Evolutionary conservation across 2,113 vertebrate genomes (phyloP).

Genomic region (Amphilophus citrinellus): DNA sequence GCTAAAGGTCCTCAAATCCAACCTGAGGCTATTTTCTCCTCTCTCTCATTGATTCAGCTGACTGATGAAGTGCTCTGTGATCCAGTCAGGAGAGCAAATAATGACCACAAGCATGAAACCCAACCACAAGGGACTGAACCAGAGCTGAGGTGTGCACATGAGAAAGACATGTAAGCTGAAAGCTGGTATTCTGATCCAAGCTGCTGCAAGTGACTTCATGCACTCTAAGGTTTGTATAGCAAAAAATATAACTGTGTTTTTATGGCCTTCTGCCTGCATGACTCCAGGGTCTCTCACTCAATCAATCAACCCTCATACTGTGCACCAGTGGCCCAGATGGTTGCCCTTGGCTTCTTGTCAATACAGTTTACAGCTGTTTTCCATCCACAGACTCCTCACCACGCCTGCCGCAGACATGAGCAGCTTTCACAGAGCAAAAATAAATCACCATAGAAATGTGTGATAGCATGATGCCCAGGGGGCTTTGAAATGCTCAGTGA

Average conservation of each 20-base stretch:
- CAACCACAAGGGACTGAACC: conserved; percentile 22
- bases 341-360: conserved; percentile 58
- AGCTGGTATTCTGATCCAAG: conserved; percentile 38
- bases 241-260: conserved; percentile 58
- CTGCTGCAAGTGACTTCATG: conserved; percentile 31
- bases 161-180: conserved; percentile 20
- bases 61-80: conserved; percentile 62
- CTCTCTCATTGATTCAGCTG: conserved; percentile 50
- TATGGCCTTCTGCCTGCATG: conserved; percentile 42
- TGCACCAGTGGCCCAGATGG: conserved; percentile 45
- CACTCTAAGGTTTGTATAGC: conserved; percentile 41
- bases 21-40: conserved; percentile 9
- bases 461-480: conserved; percentile 47
- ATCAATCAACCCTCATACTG: conserved; percentile 65
- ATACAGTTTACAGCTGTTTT: conserved; percentile 72
- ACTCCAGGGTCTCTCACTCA: conserved; percentile 56
- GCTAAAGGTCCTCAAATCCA: conserved; percentile 33
- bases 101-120: conserved; percentile 43
- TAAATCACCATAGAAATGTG: conserved; percentile 67
- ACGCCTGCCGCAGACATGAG: conserved; percentile 43
- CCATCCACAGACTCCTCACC: conserved; percentile 28
- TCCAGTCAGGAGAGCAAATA: conserved; percentile 58
- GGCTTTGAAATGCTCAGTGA: conserved; percentile 42
- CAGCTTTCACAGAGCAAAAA: conserved; percentile 59
- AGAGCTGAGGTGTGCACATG: background rate